Base-by-base conservation (phyloP, 2,888 invertebrate genomes). In the Thymelicus acteon region DNA sequence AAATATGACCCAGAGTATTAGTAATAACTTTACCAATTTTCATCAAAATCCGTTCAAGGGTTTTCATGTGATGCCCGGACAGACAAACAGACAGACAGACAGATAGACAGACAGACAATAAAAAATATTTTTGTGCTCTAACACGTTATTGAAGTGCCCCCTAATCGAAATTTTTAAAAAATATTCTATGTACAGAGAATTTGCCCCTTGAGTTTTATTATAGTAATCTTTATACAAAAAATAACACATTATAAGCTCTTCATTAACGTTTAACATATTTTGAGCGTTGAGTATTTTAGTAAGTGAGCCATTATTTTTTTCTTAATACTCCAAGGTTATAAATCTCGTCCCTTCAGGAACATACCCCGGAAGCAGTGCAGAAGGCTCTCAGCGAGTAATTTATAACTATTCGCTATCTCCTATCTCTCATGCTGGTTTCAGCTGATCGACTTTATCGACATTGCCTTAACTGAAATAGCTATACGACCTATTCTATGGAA, bases 321-420 rank as follows among this genome's bases (percentile, higher is more conserved):
- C 57, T 57, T 19, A 39, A 60, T 60, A 60, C 40, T 58, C 39
- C 39, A 39, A 39, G 13, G 58, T 60, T 87, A 91, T 90, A 90
- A 91, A 91, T 91, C 87, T 80, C 82, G 78, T 77, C 80, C 85
- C 85, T 76, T 78, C 77, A 82, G 82, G 82, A 82, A 76, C 78
- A 78, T 80, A 86, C 79, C 81, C 81, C 86, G 88, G 88, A 89
- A 86, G 80, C 83, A 80, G 81, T 82, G 81, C 87, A 86, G 87
- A 85, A 84, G 83, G 85, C 85, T 82, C 87, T 85, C 84, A 79
- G 81, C 79, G 78, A 77, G 84, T 89, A 85, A 89, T 90, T 89
- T 91, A 90, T 87, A 85, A 83, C 84, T 80, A 78, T 79, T 74
- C 72, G 66, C 75, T 73, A 64, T 57, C 57, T 31, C 57, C 31